A percentile compares a stretch with the other conserved stretches of the same genome.
phyloP scores from a whole-genome alignment of 2,797 vertebrate species.

The Cossypha heuglini region DNA sequence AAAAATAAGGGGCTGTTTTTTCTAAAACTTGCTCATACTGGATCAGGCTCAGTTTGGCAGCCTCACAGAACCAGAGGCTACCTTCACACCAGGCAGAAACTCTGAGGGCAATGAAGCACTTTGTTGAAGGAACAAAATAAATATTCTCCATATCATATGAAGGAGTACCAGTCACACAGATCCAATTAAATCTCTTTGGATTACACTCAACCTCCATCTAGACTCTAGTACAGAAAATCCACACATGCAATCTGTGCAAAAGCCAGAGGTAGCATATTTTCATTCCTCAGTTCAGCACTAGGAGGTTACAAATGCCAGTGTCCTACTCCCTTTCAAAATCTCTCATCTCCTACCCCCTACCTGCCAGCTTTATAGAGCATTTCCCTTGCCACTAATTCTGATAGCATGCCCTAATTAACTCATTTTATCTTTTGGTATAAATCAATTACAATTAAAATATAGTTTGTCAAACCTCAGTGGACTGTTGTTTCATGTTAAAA shows the following conservation, averaged over 20 bases:
- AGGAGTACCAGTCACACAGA: background rate
- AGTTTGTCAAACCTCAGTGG: constrained; percentile 72
- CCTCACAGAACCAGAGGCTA: background rate
- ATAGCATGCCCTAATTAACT: constrained; percentile 75
- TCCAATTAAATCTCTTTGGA: background rate
- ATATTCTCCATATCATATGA: rapidly evolving
- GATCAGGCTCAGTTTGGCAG: background rate
- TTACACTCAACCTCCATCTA: background rate
- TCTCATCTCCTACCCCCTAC: constrained; percentile 52
- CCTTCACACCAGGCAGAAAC: background rate
- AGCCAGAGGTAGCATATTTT: background rate
- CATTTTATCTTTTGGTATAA: constrained; percentile 76
- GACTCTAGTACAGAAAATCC: background rate
- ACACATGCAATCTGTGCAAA: background rate
- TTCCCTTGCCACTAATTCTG: constrained; percentile 71
- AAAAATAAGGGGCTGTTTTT: background rate
- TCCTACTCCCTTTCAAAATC: constrained; percentile 57
- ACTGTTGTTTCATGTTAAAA: constrained; percentile 74
- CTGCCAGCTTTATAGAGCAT: constrained; percentile 43
- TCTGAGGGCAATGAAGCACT: background rate
- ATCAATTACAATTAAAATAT: constrained; percentile 81
- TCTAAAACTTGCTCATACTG: background rate
- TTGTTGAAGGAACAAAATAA: background rate
- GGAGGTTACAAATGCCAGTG: constrained; percentile 59
- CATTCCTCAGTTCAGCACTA: background rate